Conservation (phyloP, 2,797 vertebrate species). For the Acridotheres tristis region DNA sequence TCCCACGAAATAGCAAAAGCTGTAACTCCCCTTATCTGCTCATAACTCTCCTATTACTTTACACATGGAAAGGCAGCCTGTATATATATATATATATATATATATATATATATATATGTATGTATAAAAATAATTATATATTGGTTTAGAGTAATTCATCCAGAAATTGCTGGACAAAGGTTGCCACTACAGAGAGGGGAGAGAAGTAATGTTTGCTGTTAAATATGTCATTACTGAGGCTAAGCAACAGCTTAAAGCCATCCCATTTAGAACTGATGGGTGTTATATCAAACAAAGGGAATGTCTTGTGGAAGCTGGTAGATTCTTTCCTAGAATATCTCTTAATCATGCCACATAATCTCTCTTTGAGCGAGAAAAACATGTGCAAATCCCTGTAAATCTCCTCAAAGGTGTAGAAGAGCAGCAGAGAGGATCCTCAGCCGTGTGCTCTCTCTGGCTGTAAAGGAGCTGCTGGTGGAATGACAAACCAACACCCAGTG, state of each 20-base stretch:
- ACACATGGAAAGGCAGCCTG: not conserved
- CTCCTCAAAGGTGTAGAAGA: not conserved
- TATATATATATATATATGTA: not conserved
- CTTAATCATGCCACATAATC: conserved; percentile 42
- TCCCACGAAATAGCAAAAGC: not conserved
- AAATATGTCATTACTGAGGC: not conserved
- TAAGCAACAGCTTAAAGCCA: not conserved
- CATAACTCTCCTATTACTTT: not conserved
- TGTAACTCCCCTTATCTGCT: not conserved
- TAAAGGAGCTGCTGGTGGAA: not conserved
- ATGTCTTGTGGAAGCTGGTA: not conserved
- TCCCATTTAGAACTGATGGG: not conserved
- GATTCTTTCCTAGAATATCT: conserved; percentile 11
- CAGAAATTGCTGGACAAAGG: not conserved
- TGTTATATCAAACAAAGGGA: not conserved
- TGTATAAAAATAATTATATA: not conserved
- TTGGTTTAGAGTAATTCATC: not conserved
- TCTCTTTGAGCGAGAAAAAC: conserved; percentile 12
- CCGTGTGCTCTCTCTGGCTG: not conserved
- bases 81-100: rapidly evolving
- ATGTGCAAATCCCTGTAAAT: conserved; percentile 27
- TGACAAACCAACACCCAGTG: not conserved
- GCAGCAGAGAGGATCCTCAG: not conserved
- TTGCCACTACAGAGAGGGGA: not conserved
- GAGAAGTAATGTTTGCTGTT: not conserved